Conservation (phyloP, 2,888 invertebrate genomes). For the Drosophila robusta region DNA sequence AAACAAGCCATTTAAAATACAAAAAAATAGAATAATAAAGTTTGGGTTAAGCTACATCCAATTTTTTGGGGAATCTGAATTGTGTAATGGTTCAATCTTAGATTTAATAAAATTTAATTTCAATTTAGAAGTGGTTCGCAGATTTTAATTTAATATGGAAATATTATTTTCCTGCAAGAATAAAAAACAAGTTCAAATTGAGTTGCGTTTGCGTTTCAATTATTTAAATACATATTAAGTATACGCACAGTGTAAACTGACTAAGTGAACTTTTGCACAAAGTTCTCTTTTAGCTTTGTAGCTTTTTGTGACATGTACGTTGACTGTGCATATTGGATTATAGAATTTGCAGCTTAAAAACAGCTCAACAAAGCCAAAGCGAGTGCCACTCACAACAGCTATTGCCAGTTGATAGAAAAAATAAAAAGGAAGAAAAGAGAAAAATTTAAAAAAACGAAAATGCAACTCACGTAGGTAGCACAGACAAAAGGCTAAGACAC, state of each 20-base stretch:
- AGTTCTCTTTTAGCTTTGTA: slow-evolving; percentile 3
- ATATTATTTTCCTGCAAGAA: too few relatives aligned
- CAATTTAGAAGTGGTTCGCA: too few relatives aligned
- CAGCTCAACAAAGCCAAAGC: slow-evolving; percentile 27
- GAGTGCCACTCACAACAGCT: slow-evolving; percentile 3
- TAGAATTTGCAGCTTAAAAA: slow-evolving; percentile 29
- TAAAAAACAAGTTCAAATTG: too few relatives aligned
- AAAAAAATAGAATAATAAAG: too few relatives aligned
- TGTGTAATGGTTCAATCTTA: too few relatives aligned
- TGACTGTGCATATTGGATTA: slow-evolving; percentile 34
- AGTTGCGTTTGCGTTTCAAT: too few relatives aligned
- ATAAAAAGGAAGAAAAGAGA: slow-evolving; percentile 9
- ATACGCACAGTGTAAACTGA: background rate
- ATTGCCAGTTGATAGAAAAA: background rate
- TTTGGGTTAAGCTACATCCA: too few relatives aligned
- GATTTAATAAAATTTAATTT: too few relatives aligned
- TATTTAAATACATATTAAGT: background rate
- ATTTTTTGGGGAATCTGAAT: too few relatives aligned
- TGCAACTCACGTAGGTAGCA: slow-evolving; percentile 44
- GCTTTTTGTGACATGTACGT: slow-evolving; percentile 17
- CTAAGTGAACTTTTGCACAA: background rate
- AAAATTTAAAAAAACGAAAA: slow-evolving; percentile 34
- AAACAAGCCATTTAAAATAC: too few relatives aligned
- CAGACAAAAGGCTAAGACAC: slow-evolving; percentile 18
- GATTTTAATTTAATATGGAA: too few relatives aligned